A percentile compares a stretch with the other conserved stretches of the same genome.
Conservation (phyloP, 2,113 vertebrate species). For the Candoia aspera region DNA sequence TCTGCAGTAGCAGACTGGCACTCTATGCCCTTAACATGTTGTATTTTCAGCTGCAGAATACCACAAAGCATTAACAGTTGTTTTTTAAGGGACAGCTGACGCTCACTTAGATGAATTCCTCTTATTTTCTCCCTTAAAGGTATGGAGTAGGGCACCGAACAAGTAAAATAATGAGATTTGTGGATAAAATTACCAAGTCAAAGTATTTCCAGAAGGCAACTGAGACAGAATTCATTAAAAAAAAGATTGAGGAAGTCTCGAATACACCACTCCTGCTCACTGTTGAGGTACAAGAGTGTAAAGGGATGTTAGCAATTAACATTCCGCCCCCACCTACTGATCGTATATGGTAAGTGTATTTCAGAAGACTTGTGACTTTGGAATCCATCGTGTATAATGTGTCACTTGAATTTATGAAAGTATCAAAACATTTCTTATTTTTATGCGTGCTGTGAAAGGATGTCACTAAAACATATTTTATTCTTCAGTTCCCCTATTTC, state of each 20-base stretch:
- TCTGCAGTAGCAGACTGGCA: background rate
- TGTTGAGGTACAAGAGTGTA: constrained; percentile 96
- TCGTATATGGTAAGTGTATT: constrained; percentile 88
- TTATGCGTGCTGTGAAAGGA: background rate
- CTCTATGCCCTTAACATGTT: background rate
- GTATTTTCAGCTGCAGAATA: background rate
- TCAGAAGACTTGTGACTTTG: background rate
- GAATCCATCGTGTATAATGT: background rate
- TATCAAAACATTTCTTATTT: background rate
- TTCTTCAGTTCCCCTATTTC: background rate
- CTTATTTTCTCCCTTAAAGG: constrained; percentile 66
- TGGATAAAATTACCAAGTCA: constrained; percentile 99
- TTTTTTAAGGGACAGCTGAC: background rate
- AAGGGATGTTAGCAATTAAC: constrained; percentile 91
- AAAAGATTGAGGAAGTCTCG: constrained; percentile 98
- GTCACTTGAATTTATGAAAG: background rate
- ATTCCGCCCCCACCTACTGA: constrained; percentile 97
- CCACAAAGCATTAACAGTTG: background rate
- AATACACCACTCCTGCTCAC: constrained; percentile 97
- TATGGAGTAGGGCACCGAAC: constrained; percentile 90
- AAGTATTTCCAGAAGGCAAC: constrained; percentile 99
- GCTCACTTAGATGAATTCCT: background rate
- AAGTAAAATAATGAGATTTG: constrained; percentile 99
- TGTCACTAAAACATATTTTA: background rate
- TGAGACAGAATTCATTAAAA: constrained; percentile 98